phyloP scores from a whole-genome alignment of 2,113 vertebrate species.

The Hypocryptadius cinnamomeus region DNA sequence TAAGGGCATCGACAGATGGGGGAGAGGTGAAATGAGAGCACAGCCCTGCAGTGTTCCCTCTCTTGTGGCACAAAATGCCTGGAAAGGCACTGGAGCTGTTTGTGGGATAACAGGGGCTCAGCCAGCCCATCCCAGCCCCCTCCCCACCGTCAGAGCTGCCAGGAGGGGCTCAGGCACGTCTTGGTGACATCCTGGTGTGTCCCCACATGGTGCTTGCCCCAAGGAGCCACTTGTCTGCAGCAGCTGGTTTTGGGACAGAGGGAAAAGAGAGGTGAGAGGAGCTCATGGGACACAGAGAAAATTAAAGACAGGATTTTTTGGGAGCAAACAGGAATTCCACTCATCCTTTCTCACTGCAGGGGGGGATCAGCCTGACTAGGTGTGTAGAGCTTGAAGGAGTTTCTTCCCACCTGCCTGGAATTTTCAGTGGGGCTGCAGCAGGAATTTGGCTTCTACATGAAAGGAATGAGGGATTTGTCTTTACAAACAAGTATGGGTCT shows the following conservation, averaged over 20 bases:
- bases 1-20: neutral
- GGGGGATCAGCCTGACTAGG: neutral
- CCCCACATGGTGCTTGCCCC: neutral
- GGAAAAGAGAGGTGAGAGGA: neutral
- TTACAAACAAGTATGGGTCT: neutral
- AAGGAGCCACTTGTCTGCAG: neutral
- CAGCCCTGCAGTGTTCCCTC: neutral
- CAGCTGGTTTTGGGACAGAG: neutral
- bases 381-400: neutral
- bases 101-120: neutral
- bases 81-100: neutral
- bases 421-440: neutral
- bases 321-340: neutral
- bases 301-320: accelerated
- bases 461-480: neutral
- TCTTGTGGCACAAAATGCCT: neutral
- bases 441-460: neutral
- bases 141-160: neutral
- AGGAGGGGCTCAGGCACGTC: neutral
- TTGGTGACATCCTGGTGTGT: neutral
- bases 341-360: neutral
- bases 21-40: neutral
- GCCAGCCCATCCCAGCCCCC: neutral
- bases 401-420: neutral
- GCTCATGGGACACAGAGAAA: accelerated